Conservation (phyloP, 1,140 invertebrate species). For the Lordiphosa stackelbergi region DNA sequence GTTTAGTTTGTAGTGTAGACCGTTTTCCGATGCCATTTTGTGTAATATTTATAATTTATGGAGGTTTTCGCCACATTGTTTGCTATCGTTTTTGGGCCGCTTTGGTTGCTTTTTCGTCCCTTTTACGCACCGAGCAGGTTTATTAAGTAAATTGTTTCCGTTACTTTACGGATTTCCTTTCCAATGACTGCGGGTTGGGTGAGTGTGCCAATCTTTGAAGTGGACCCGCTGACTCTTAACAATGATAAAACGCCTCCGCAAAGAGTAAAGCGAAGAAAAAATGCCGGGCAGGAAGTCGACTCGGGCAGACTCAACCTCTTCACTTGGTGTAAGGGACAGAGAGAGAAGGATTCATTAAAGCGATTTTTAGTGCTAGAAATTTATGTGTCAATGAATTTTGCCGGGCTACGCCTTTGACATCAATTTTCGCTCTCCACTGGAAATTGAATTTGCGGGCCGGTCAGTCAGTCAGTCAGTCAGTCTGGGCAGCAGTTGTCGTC, state of each 20-base stretch:
- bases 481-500: constrained; percentile 35
- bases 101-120: constrained; percentile 8
- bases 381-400: constrained; percentile 51
- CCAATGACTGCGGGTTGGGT: constrained; percentile 30
- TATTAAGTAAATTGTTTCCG: constrained; percentile 60
- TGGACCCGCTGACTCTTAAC: constrained; percentile 21
- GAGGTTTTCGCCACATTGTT: constrained; percentile 23
- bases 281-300: constrained; percentile 25
- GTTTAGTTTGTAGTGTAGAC: constrained; percentile 30
- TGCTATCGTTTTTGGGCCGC: not conserved
- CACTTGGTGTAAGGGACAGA: not conserved
- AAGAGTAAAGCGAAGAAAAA: constrained; percentile 7
- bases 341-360: constrained; percentile 36
- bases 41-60: constrained; percentile 60
- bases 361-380: constrained; percentile 43
- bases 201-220: constrained; percentile 31
- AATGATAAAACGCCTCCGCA: constrained; percentile 19
- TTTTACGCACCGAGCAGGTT: constrained; percentile 31
- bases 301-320: constrained; percentile 4
- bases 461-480: constrained; percentile 10
- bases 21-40: constrained; percentile 35
- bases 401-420: constrained; percentile 44
- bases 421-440: constrained; percentile 38
- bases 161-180: constrained; percentile 52
- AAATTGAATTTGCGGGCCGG: constrained; percentile 39